Evolutionary conservation across 2,797 vertebrate species (phyloP).

Genomic region (Paratrypauchen microcephalus): DNA sequence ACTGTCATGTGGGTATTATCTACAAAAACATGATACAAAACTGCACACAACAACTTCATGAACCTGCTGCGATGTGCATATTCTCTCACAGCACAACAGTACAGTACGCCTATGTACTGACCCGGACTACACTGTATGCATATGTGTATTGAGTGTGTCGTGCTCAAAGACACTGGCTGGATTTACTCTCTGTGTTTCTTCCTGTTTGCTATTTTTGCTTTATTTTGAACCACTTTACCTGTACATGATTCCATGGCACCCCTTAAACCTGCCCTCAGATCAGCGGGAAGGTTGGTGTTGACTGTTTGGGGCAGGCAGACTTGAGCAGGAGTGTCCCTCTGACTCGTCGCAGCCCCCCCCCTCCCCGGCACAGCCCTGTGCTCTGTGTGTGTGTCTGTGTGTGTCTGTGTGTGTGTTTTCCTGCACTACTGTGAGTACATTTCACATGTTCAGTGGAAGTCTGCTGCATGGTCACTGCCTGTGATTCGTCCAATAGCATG

Average conservation of each 20-base stretch:
- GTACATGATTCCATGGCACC: conserved; percentile 91
- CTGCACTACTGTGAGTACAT: neutral
- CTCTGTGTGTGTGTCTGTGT: conserved; percentile 5
- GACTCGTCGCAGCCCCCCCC: conserved; percentile 63
- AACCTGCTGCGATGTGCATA: too few relatives aligned
- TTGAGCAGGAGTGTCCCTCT: conserved; percentile 64
- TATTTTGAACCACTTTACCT: conserved; percentile 83
- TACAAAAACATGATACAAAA: too few relatives aligned
- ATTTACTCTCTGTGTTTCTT: conserved; percentile 82
- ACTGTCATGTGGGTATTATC: too few relatives aligned
- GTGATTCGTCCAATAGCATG: conserved; percentile 33
- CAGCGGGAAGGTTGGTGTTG: conserved; percentile 99
- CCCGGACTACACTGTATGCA: neutral
- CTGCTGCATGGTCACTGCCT: conserved; percentile 40
- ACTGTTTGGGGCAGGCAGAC: conserved; percentile 80
- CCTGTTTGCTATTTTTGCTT: conserved; percentile 72
- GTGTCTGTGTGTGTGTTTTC: neutral
- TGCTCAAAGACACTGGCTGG: conserved; percentile 71
- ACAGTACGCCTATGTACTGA: too few relatives aligned
- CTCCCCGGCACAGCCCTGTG: neutral
- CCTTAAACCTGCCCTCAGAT: conserved; percentile 94
- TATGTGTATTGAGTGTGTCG: neutral
- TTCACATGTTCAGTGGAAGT: conserved; percentile 11
- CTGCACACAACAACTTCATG: too few relatives aligned
- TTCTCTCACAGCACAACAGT: too few relatives aligned